phyloP scores from a whole-genome alignment of 2,888 invertebrate genomes.

The Sesia bembeciformis region DNA sequence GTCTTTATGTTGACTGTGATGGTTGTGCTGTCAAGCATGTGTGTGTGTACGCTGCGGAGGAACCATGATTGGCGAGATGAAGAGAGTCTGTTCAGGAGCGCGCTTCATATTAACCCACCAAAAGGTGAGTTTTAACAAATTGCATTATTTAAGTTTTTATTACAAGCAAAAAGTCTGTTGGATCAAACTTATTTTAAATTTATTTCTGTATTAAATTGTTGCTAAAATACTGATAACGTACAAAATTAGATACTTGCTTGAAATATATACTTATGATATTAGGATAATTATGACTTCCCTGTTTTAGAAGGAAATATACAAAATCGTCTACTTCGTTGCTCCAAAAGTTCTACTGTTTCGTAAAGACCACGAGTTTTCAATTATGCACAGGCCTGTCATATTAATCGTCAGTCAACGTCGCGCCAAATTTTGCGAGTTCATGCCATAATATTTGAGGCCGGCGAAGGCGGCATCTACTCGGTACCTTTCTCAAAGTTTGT shows the following conservation, averaged over 20 bases:
- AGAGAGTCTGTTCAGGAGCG: slow-evolving; percentile 93
- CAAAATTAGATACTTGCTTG: too few species aligned
- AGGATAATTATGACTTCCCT: too few species aligned
- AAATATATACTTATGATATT: too few species aligned
- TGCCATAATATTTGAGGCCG: slow-evolving; percentile 28
- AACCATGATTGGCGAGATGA: slow-evolving; percentile 95
- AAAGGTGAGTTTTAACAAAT: slow-evolving; percentile 82
- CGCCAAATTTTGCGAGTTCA: slow-evolving; percentile 40
- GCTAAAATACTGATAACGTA: too few species aligned
- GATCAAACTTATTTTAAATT: too few species aligned
- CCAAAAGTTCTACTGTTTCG: slow-evolving; percentile 9
- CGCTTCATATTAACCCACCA: slow-evolving; percentile 94
- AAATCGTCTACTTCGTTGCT: background rate
- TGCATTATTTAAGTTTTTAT: too few species aligned
- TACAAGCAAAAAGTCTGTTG: too few species aligned
- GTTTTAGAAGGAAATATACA: too few species aligned
- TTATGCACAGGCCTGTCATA: slow-evolving; percentile 20
- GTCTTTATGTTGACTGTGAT: slow-evolving; percentile 64
- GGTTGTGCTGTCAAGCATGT: slow-evolving; percentile 78
- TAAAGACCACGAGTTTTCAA: slow-evolving; percentile 18
- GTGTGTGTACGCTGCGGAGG: slow-evolving; percentile 84
- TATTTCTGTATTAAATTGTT: too few species aligned
- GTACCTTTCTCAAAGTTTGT: slow-evolving; percentile 56
- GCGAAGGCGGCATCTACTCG: slow-evolving; percentile 32
- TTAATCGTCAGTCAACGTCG: slow-evolving; percentile 32